Evolutionary conservation across 2,113 vertebrate species (phyloP).

Genomic region (Neodontobutis hainanensis): DNA sequence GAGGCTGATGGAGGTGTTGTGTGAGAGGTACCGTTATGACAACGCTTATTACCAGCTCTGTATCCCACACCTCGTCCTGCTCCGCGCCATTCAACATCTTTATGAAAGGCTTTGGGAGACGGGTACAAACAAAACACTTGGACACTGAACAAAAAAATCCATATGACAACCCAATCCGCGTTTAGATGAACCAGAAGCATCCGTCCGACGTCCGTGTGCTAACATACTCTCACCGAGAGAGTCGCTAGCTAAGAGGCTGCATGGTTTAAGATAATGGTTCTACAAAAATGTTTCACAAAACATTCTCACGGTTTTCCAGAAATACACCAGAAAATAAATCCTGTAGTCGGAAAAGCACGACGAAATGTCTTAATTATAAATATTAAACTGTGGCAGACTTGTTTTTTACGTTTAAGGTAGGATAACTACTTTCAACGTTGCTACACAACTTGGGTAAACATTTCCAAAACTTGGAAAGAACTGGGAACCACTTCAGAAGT

Average conservation of each 20-base stretch:
- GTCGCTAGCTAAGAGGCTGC: conserved; percentile 52
- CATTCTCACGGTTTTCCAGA: conserved; percentile 2
- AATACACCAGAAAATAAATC: neutral
- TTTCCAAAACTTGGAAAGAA: conserved; percentile 49
- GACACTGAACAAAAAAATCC: conserved; percentile 42
- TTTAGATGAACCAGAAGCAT: conserved; percentile 54
- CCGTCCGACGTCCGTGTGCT: conserved; percentile 23
- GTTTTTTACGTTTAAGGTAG: neutral
- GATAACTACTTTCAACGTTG: neutral
- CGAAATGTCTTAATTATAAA: neutral
- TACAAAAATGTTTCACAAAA: conserved; percentile 7
- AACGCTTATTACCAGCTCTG: neutral
- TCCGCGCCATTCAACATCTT: conserved; percentile 4
- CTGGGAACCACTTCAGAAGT: neutral
- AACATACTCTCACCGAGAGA: conserved; percentile 36
- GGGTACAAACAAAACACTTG: conserved; percentile 25
- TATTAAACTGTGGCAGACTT: neutral
- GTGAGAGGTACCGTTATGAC: conserved; percentile 4
- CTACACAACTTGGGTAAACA: conserved; percentile 14
- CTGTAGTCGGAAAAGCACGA: neutral
- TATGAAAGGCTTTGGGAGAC: neutral
- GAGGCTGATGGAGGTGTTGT: neutral
- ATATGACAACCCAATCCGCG: conserved; percentile 32
- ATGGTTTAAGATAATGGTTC: conserved; percentile 4
- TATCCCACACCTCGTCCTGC: conserved; percentile 2